These are phyloP conservation scores for Emydura subglobosa DNA, from an alignment of 2,113 vertebrate genomes.

Conservation along the genomic window DNA sequence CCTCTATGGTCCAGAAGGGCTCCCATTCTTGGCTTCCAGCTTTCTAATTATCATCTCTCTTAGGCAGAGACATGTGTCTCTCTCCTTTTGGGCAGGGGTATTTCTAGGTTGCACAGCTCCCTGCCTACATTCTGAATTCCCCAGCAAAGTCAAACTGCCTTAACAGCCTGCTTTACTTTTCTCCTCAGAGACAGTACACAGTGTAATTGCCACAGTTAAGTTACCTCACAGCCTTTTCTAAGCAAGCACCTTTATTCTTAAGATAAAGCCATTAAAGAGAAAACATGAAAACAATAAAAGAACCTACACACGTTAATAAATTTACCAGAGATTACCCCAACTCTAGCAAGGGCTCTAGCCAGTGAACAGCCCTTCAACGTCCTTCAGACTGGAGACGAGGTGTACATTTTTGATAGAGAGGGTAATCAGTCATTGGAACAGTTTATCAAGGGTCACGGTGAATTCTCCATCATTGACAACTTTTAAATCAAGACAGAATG, in stretches of 20 bases:
- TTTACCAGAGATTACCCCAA: background rate
- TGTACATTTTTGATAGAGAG: background rate
- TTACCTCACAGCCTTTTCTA: background rate
- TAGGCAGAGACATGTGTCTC: background rate
- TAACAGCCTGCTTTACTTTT: background rate
- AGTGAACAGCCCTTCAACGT: no score
- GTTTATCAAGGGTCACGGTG: no score
- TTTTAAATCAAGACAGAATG: background rate
- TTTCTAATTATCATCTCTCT: background rate
- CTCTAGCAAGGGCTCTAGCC: background rate
- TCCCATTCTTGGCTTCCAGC: background rate
- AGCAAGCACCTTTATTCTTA: background rate
- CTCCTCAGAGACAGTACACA: background rate
- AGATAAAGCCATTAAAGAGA: background rate
- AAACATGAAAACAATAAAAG: background rate
- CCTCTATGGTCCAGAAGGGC: background rate
- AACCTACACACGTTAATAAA: background rate
- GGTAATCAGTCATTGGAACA: background rate
- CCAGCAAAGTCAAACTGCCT: background rate
- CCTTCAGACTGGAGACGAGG: background rate
- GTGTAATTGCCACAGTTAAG: background rate
- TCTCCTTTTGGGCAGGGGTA: background rate
- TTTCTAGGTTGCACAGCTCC: background rate
- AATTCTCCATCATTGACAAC: no score
- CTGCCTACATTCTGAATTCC: background rate